These are phyloP conservation scores for Calephelis perditalis DNA, from an alignment of 2,888 invertebrate genomes.

Conservation along the genomic window DNA sequence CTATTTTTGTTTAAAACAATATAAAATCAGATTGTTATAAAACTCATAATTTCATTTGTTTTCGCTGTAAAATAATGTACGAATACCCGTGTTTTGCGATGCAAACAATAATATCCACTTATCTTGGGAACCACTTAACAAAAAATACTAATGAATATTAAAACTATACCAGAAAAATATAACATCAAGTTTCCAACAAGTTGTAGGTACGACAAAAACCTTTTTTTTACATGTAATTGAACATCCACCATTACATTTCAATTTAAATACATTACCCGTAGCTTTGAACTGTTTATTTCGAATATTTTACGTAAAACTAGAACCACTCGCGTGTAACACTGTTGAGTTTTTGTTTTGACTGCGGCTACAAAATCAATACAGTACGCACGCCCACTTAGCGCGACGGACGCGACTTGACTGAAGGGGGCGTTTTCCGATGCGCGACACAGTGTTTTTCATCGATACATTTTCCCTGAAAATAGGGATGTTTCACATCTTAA, in stretches of 20 bases:
- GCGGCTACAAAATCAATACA: conserved; percentile 2
- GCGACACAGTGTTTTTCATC: neutral
- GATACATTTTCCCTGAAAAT: conserved; percentile 1
- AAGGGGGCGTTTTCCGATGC: conserved; percentile 10
- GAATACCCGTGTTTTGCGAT: too few relatives aligned
- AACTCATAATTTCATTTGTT: too few relatives aligned
- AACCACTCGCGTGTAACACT: conserved; percentile 1
- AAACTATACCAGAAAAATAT: conserved; percentile 7
- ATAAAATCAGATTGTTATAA: too few relatives aligned
- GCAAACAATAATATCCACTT: neutral
- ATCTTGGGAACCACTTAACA: neutral
- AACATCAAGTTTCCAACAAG: neutral
- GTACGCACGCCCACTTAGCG: neutral
- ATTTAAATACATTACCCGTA: conserved; percentile 2
- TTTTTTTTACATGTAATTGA: neutral
- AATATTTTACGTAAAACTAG: neutral
- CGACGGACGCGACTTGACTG: neutral
- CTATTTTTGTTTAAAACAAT: too few relatives aligned
- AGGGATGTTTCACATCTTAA: neutral
- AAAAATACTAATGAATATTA: neutral
- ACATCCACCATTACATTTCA: neutral
- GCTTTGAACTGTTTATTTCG: neutral
- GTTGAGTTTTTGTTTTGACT: conserved; percentile 6
- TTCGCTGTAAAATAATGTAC: too few relatives aligned
- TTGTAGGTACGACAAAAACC: neutral